These are phyloP conservation scores for Ibycter americanus DNA, from an alignment of 2,797 vertebrate species.

Conservation along the genomic window DNA sequence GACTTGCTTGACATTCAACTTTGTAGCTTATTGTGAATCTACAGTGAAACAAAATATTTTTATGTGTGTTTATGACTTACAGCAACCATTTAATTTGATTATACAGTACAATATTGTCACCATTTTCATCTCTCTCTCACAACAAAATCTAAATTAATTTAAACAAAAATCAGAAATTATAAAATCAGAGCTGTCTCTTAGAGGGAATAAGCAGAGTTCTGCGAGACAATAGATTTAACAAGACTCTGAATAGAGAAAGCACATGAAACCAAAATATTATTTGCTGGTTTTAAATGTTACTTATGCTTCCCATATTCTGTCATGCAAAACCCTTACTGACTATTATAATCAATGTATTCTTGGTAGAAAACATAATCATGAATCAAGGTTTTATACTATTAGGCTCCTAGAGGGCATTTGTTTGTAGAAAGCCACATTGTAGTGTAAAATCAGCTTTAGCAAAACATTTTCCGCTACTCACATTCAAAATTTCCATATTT, in stretches of 20 bases:
- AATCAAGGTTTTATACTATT: neutral
- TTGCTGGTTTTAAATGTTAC: neutral
- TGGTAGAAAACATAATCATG: neutral
- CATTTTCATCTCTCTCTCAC: neutral
- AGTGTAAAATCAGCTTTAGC: neutral
- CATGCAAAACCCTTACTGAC: neutral
- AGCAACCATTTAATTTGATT: slow-evolving; percentile 13
- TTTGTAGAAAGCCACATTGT: neutral
- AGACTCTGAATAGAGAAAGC: neutral
- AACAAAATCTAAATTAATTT: slow-evolving; percentile 7
- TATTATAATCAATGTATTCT: neutral
- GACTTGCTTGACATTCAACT: neutral
- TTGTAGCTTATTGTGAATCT: neutral
- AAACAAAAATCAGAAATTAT: neutral
- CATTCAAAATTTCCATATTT: neutral
- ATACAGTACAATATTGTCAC: neutral
- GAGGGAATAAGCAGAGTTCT: neutral
- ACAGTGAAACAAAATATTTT: slow-evolving; percentile 17
- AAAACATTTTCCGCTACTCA: neutral
- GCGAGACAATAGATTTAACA: neutral
- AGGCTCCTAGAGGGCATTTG: neutral
- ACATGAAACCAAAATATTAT: neutral
- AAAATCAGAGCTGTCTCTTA: neutral
- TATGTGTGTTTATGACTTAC: neutral
- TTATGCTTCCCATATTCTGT: neutral